Evolutionary conservation across 2,113 vertebrate species (phyloP).

Genomic region (Varanus komodoensis): DNA sequence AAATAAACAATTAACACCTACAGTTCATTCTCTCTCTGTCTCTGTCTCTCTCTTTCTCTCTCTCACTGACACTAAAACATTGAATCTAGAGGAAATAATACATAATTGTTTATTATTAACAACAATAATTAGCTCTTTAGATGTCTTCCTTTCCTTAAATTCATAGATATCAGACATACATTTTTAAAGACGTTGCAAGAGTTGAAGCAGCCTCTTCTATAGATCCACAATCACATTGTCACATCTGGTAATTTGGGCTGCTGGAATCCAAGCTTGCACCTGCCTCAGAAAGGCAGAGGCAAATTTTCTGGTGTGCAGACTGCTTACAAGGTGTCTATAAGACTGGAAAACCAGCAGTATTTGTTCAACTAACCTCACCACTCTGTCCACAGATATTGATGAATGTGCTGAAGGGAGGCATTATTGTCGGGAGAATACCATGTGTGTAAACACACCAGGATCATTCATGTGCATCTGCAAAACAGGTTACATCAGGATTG

Average conservation of each 20-base stretch:
- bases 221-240: neutral
- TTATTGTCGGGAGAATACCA: constrained; percentile 96
- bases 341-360: neutral
- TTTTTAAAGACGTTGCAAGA: neutral
- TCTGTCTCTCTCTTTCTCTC: no score
- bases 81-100: no score
- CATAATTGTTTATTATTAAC: neutral
- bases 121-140: neutral
- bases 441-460: constrained; percentile 95
- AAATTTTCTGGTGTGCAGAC: constrained; percentile 22
- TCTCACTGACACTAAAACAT: neutral
- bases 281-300: neutral
- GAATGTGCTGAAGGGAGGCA: constrained; percentile 96
- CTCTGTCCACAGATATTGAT: constrained; percentile 86
- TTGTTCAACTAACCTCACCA: constrained; percentile 32
- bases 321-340: neutral
- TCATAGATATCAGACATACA: neutral
- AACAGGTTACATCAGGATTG: constrained; percentile 95
- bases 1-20: neutral
- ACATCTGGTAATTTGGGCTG: neutral
- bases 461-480: constrained; percentile 98
- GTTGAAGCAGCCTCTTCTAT: neutral
- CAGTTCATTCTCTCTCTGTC: neutral
- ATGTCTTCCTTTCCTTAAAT: neutral
- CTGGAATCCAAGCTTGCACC: neutral